Evolutionary conservation across 2,113 vertebrate species (phyloP), one percentile per base, ranked within the genome.

Genomic region (Mungos mungo): DNA sequence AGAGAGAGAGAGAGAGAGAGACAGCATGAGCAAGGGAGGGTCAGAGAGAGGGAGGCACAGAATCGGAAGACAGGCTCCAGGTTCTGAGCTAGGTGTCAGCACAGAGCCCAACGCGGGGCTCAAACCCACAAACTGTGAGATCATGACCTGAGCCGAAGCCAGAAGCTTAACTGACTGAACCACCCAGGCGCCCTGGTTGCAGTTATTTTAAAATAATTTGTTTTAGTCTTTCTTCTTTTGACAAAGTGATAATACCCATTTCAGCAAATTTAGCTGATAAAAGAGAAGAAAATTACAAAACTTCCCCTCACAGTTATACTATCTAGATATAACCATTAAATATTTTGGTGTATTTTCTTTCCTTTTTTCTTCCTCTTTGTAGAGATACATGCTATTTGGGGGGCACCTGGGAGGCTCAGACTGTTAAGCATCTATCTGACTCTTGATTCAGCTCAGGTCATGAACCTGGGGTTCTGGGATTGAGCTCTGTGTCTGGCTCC

Each of bases 151-250:
- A 41, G 41, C 41, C 41, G 5, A 41, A 41, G 41, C 41, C 41
- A 41, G 41, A 41, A 41, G 41, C 41, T 41, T 41, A 41, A 41
- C 41, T 41, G 41, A 41, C 41, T 41, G 41, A 41, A 5, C 41
- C 41, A 41, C 41, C 41, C 41, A 41, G 41, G 41, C 41, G 41
- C 41, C 41, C 41, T 41, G 41, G 14, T 88, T 96, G 18, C 15
- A 93, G 25, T 95, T 79, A 50, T 68, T 82, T 87, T 83, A 65
- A 15, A 33, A 83, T 72, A 95, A 72, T 80, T 86, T 27, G 5
- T 93, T 96, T 86, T 82, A 41, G n/a, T 88, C 35, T 86, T 77
- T 89, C 31, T 80, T 90, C 47, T 80, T 97, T 93, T 93, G 65
- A 60, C 47, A 92, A 45, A 85, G n/a, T 80, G 54, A 74, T 92